These are phyloP conservation scores for Chloroceryle inda DNA, from an alignment of 2,797 vertebrate genomes.

Conservation along the genomic window DNA sequence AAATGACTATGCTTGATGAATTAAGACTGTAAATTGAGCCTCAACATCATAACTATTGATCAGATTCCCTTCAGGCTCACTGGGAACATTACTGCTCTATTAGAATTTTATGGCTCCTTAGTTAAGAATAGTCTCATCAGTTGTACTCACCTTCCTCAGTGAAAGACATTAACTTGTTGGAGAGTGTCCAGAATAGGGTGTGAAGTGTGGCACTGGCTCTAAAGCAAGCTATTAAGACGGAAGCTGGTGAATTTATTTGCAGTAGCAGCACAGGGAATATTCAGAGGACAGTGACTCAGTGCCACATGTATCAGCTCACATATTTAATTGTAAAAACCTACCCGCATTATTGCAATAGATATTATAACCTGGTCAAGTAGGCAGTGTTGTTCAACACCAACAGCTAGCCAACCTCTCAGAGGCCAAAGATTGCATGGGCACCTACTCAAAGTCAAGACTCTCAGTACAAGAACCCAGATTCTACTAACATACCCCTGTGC, in stretches of 20 bases:
- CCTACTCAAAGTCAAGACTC: background rate
- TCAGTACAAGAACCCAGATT: background rate
- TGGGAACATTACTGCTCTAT: constrained; percentile 28
- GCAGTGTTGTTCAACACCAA: background rate
- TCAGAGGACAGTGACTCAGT: background rate
- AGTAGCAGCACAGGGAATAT: background rate
- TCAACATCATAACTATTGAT: constrained; percentile 27
- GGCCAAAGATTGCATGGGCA: background rate
- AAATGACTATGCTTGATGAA: background rate
- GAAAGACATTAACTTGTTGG: constrained; percentile 48
- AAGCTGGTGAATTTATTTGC: constrained; percentile 3
- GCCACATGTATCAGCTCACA: background rate
- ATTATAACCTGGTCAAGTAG: background rate
- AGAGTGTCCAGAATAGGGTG: constrained; percentile 4
- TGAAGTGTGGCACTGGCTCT: constrained; percentile 26
- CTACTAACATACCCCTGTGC: background rate
- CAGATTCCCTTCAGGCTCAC: background rate
- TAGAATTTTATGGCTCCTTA: constrained; percentile 43
- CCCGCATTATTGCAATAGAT: background rate
- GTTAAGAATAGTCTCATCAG: constrained; percentile 59
- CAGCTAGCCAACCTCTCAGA: background rate
- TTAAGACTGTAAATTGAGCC: constrained; percentile 16
- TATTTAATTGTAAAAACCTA: background rate
- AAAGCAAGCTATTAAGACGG: background rate
- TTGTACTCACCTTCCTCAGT: constrained; percentile 48